These are phyloP conservation scores for Globodera rostochiensis DNA, from an alignment of 1,140 invertebrate genomes.

Conservation along the genomic window DNA sequence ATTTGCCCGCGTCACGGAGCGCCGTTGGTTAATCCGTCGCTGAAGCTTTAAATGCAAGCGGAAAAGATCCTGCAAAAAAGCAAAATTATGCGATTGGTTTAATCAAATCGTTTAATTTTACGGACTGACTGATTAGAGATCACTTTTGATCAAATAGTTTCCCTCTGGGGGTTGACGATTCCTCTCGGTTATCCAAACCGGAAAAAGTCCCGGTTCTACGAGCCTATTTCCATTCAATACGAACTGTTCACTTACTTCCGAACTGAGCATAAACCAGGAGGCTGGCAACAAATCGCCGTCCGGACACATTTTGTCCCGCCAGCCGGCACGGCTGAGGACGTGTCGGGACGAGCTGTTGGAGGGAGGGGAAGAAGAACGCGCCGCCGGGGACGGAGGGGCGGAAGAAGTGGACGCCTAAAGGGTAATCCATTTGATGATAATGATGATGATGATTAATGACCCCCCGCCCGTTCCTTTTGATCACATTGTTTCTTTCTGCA, in stretches of 20 bases:
- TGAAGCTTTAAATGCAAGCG: constrained; percentile 20
- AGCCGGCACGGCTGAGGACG: neutral
- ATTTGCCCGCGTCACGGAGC: constrained; percentile 17
- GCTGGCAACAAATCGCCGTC: constrained; percentile 21
- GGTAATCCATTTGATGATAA: neutral
- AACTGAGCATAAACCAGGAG: constrained; percentile 5
- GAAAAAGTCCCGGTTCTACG: neutral
- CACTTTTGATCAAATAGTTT: too few relatives aligned
- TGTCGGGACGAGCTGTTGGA: too few relatives aligned
- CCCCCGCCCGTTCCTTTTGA: too few relatives aligned
- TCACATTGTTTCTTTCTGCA: too few relatives aligned
- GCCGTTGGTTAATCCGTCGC: constrained; percentile 3
- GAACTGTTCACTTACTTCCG: neutral
- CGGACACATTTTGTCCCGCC: neutral
- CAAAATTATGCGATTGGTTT: too few relatives aligned
- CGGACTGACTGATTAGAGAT: too few relatives aligned
- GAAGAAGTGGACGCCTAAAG: neutral
- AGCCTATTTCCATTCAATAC: too few relatives aligned
- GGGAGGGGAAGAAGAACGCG: neutral
- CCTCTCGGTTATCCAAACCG: too few relatives aligned
- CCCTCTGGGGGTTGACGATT: too few relatives aligned
- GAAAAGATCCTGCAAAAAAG: neutral
- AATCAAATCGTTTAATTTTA: too few relatives aligned
- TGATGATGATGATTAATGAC: neutral
- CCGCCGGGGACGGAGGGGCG: neutral